Conservation (phyloP, 2,888 invertebrate species). For the Eutolmus rufibarbis region DNA sequence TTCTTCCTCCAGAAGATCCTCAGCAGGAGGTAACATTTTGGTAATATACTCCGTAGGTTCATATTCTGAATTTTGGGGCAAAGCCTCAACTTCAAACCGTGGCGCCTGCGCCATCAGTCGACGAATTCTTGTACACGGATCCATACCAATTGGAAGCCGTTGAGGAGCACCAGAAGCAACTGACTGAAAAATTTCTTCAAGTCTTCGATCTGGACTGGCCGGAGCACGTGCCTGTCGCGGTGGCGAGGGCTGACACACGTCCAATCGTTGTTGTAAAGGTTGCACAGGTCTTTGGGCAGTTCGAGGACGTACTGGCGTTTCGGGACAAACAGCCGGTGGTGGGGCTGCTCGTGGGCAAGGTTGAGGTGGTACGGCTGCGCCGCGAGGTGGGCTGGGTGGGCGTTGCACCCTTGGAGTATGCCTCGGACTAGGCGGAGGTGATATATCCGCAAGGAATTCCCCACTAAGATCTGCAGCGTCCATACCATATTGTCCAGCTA, state of each 20-base stretch:
- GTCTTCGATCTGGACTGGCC: not conserved
- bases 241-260: not conserved
- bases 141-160: not conserved
- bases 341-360: too few species aligned
- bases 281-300: not conserved
- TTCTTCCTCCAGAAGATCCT: slow-evolving; percentile 4
- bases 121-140: not conserved
- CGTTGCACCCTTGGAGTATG: not conserved
- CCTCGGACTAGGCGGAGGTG: not conserved
- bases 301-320: not conserved
- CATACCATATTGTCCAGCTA: not conserved
- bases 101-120: slow-evolving; percentile 31
- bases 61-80: not conserved
- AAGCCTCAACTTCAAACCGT: not conserved
- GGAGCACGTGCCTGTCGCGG: not conserved
- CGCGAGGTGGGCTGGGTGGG: not conserved
- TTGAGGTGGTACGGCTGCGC: too few species aligned
- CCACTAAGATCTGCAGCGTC: not conserved
- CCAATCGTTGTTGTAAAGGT: not conserved
- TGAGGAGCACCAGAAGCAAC: not conserved
- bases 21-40: not conserved
- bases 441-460: not conserved
- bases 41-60: slow-evolving; percentile 21
- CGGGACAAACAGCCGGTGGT: too few species aligned
- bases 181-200: not conserved